Evolutionary conservation across 2,888 invertebrate genomes (phyloP).

Genomic region (Diaphora mendica): DNA sequence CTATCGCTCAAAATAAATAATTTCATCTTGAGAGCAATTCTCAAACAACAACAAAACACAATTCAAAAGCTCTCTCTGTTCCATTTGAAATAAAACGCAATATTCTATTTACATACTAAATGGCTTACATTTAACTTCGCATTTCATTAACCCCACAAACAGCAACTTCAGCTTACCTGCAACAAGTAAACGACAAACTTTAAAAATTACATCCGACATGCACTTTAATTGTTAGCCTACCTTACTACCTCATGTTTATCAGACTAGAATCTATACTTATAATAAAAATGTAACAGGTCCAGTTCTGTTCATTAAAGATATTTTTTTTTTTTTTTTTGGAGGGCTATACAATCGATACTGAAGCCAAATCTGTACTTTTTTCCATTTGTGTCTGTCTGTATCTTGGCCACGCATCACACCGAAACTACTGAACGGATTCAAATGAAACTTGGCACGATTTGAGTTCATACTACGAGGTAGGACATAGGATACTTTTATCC

Average conservation of each 20-base stretch:
- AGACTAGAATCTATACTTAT: background rate
- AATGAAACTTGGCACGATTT: too few relatives aligned
- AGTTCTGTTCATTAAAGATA: too few relatives aligned
- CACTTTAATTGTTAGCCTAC: conserved; percentile 16
- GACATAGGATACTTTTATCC: too few relatives aligned
- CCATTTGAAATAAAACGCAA: conserved; percentile 12
- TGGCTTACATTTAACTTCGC: conserved; percentile 35
- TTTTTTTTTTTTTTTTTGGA: too few relatives aligned
- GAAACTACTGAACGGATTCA: too few relatives aligned
- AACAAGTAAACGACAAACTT: conserved; percentile 52
- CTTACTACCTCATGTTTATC: conserved; percentile 8
- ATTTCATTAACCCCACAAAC: conserved; percentile 42
- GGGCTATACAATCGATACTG: too few relatives aligned
- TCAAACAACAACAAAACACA: background rate
- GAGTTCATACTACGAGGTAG: too few relatives aligned
- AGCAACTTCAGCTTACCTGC: conserved; percentile 53
- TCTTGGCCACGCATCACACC: too few relatives aligned
- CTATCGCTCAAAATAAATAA: background rate
- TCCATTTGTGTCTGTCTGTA: too few relatives aligned
- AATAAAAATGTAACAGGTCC: too few relatives aligned
- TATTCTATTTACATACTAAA: conserved; percentile 26
- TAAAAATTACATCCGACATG: conserved; percentile 28
- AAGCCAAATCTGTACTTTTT: too few relatives aligned
- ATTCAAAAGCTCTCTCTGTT: background rate
- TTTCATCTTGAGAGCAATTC: background rate